phyloP scores from a whole-genome alignment of 1,140 invertebrate genomes.

The Saccostrea echinata region DNA sequence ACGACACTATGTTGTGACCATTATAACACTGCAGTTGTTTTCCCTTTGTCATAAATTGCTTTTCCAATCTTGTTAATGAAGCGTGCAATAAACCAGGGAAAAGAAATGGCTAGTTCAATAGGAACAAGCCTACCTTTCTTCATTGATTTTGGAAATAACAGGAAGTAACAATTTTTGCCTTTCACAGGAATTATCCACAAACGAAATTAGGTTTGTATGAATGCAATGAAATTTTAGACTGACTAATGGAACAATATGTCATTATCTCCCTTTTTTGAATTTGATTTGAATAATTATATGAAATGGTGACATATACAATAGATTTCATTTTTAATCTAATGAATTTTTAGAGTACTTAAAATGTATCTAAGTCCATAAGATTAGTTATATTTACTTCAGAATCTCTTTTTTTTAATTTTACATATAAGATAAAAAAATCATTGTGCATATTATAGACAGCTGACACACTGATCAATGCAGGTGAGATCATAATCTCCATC shows the following conservation, averaged over 20 bases:
- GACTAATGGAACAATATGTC: background rate
- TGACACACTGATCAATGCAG: no score
- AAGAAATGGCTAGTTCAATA: conserved; percentile 23
- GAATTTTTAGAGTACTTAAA: no score
- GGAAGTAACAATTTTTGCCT: conserved; percentile 5
- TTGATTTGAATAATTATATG: background rate
- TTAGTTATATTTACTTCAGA: no score
- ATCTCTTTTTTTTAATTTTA: no score
- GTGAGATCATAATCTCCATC: no score
- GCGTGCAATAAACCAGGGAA: background rate
- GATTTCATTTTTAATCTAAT: no score
- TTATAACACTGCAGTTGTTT: background rate
- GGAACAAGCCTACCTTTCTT: background rate
- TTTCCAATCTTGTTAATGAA: conserved; percentile 29
- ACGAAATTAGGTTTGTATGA: background rate
- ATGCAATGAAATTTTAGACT: background rate
- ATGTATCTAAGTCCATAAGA: no score
- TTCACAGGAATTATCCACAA: background rate
- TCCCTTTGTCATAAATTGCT: conserved; percentile 17
- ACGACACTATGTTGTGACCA: conserved; percentile 16
- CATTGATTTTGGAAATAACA: conserved; percentile 28
- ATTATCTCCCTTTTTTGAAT: conserved; percentile 16
- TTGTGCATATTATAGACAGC: no score
- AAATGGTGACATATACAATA: no score
- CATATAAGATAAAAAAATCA: no score